Percentiles rank a stretch among this genome's conserved stretches.
Evolutionary conservation across 2,797 vertebrate genomes (phyloP).

Genomic region (Okamejei kenojei): DNA sequence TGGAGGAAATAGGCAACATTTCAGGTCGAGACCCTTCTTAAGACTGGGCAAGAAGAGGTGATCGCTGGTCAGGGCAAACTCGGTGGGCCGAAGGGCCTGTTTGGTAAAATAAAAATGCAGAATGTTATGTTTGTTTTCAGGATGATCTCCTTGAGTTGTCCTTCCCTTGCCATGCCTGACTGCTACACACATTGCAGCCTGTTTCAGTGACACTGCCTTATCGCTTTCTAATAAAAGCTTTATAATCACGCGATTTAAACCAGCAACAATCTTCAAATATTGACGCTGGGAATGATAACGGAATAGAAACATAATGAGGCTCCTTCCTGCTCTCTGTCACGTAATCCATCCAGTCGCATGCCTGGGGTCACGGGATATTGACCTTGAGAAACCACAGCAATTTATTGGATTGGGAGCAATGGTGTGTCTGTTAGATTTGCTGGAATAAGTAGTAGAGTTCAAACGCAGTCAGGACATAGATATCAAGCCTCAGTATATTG

Average conservation of each 20-base stretch:
- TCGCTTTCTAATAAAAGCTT: neutral
- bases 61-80: too few relatives aligned
- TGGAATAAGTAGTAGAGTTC: neutral
- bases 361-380: constrained; percentile 4
- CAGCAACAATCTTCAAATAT: constrained; percentile 21
- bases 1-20: too few relatives aligned
- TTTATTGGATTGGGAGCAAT: neutral
- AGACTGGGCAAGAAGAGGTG: too few relatives aligned
- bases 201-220: neutral
- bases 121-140: neutral
- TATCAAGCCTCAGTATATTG: neutral
- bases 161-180: too few relatives aligned
- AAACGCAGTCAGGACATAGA: neutral
- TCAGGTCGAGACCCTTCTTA: too few relatives aligned
- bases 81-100: too few relatives aligned
- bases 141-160: neutral
- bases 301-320: neutral
- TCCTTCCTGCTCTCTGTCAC: constrained; percentile 29
- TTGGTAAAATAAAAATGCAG: neutral
- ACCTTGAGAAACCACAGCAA: neutral
- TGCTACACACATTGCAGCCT: neutral
- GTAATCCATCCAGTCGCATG: constrained; percentile 12
- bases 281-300: neutral
- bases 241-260: neutral
- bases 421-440: neutral